A percentile compares a stretch with the other conserved stretches of the same genome.
Conservation (phyloP, 2,888 invertebrate genomes). For the Amiota mariae region DNA sequence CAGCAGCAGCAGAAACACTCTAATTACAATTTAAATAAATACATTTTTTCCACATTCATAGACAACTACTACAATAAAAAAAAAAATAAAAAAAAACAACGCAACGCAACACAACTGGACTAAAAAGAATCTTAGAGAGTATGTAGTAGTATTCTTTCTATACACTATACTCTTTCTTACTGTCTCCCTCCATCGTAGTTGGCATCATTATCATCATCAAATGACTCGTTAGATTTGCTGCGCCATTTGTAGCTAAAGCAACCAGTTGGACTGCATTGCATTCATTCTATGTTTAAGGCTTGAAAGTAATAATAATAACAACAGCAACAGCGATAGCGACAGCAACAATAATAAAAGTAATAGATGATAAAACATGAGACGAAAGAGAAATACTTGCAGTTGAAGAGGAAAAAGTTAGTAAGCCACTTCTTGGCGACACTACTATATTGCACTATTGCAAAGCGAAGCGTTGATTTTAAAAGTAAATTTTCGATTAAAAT, state of each 20-base stretch:
- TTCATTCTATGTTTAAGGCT: conserved; percentile 30
- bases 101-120: conserved; percentile 39
- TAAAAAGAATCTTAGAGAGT: background rate
- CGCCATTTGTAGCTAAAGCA: conserved; percentile 24
- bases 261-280: conserved; percentile 54
- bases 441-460: conserved; percentile 46
- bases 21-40: conserved; percentile 65
- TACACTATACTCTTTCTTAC: too few species aligned
- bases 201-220: conserved; percentile 9
- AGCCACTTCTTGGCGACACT: conserved; percentile 40
- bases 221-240: conserved; percentile 18
- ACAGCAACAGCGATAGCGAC: background rate
- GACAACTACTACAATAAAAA: background rate
- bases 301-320: conserved; percentile 11
- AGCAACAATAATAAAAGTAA: background rate
- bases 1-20: conserved; percentile 36
- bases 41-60: conserved; percentile 37
- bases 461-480: conserved; percentile 30
- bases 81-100: background rate
- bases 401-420: background rate
- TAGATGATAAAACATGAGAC: background rate
- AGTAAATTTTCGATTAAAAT: conserved; percentile 56
- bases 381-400: background rate
- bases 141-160: too few species aligned
- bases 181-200: too few species aligned